Percentiles rank a stretch among this genome's conserved stretches.
phyloP scores from a whole-genome alignment of 2,113 vertebrate species.

The Tachysurus vachellii region DNA sequence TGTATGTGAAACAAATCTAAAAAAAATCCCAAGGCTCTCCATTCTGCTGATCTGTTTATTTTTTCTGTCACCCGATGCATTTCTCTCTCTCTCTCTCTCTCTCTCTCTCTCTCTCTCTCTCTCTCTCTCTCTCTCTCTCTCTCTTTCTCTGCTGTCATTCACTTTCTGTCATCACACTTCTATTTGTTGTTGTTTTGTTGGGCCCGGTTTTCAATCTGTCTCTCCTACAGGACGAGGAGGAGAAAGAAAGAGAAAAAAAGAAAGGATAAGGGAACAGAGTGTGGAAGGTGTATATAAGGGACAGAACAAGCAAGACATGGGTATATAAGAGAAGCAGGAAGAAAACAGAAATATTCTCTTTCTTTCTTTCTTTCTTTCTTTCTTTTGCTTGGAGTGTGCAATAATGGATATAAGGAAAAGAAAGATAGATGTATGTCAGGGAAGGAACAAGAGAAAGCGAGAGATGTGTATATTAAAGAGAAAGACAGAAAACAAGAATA shows the following conservation, averaged over 20 bases:
- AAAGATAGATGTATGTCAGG: background rate
- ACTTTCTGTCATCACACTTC: slow-evolving; percentile 13
- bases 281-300: background rate
- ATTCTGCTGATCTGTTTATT: slow-evolving; percentile 33
- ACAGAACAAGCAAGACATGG: background rate
- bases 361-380: no score
- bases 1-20: slow-evolving; percentile 28
- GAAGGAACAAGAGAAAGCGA: background rate
- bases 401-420: background rate
- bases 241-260: background rate
- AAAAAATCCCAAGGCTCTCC: slow-evolving; percentile 20
- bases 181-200: slow-evolving; percentile 5
- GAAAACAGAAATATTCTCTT: no score
- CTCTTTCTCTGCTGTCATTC: background rate
- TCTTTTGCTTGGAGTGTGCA: background rate
- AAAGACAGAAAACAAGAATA: background rate
- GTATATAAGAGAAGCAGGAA: background rate
- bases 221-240: background rate
- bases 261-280: background rate
- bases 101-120: slow-evolving; percentile 1
- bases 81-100: slow-evolving; percentile 10
- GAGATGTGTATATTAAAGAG: background rate
- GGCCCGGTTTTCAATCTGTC: background rate
- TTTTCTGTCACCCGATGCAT: slow-evolving; percentile 18
- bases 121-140: background rate